A percentile compares a stretch with the other conserved stretches of the same genome.
These are phyloP conservation scores for Pyrgus malvae DNA, from an alignment of 2,888 invertebrate genomes.

Conservation along the genomic window DNA sequence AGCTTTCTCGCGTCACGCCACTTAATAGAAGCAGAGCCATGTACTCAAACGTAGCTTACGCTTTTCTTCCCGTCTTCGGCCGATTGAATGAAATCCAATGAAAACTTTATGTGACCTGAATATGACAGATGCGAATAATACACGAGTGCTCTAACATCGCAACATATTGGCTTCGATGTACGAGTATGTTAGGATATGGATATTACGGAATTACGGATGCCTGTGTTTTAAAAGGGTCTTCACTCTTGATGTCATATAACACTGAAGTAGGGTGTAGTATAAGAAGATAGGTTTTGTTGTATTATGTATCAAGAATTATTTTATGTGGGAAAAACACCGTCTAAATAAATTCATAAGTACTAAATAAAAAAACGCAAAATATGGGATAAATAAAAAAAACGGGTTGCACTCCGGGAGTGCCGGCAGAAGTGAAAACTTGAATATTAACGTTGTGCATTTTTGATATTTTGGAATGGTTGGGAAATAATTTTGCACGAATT, in stretches of 20 bases:
- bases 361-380: too few relatives aligned
- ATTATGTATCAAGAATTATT: too few relatives aligned
- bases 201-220: neutral
- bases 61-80: conserved; percentile 46
- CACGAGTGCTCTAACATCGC: neutral
- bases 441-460: too few relatives aligned
- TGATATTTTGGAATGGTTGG: too few relatives aligned
- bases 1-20: conserved; percentile 66
- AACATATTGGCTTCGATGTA: conserved; percentile 16
- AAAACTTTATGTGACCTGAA: conserved; percentile 65
- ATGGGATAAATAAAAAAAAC: too few relatives aligned
- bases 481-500: too few relatives aligned
- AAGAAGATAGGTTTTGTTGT: too few relatives aligned
- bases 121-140: conserved; percentile 37
- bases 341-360: too few relatives aligned
- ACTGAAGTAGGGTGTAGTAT: too few relatives aligned
- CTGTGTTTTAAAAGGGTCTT: neutral
- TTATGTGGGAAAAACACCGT: too few relatives aligned
- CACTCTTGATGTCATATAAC: neutral
- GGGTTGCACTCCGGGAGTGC: too few relatives aligned
- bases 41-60: conserved; percentile 76
- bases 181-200: conserved; percentile 5
- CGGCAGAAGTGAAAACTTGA: too few relatives aligned
- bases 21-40: conserved; percentile 72
- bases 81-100: conserved; percentile 69